Evolutionary conservation across 2,888 invertebrate genomes (phyloP), one percentile per base, ranked within the genome.

Genomic region (Drosophila neonasuta): DNA sequence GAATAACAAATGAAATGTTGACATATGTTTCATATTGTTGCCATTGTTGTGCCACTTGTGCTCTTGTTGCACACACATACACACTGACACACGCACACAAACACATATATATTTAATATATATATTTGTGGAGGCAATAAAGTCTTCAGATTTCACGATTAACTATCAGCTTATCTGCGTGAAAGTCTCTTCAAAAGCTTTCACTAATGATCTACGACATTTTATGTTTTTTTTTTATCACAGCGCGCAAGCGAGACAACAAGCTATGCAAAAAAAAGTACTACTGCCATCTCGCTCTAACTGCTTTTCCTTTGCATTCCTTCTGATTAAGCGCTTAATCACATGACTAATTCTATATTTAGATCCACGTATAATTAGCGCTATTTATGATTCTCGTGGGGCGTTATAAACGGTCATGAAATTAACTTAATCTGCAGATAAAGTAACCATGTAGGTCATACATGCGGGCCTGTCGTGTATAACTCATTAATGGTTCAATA

Each of bases 1-100:
- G 81, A 86, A 89, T 89, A 88, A 88, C 85, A 88, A 88, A 87
- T 77, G 80, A 83, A 86, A 82, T 81, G 88, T 87, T 88, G 89
- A 89, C 88, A 89, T 88, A 80, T 88, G 80, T 80, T 87, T 79
- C 82, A 79, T 74, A 81, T 87, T 85, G 72, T 77, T 66, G 68
- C 60, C 68, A 78, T 86, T 86, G 80, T 77, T 57, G 66, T 50
- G 55, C 65, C 58, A 64, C 65, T 64, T 59, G 70, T 59, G 70
- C 68, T 68, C 60, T 60, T 36, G 55, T 52, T 51, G 51, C 41
- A 30, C 36, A 34, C 36, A 30, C 34, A 36, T 13, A 13, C 13
- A 13, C 13, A 13, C 13, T 17, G 17, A 3, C 17, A 45, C 29
- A 46, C 9, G 36, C 29, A 48, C 20, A 20, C n/a, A 20, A 17